A percentile compares a stretch with the other conserved stretches of the same genome.
Evolutionary conservation across 2,888 invertebrate species (phyloP).

Genomic region (Calameuta pallipes): DNA sequence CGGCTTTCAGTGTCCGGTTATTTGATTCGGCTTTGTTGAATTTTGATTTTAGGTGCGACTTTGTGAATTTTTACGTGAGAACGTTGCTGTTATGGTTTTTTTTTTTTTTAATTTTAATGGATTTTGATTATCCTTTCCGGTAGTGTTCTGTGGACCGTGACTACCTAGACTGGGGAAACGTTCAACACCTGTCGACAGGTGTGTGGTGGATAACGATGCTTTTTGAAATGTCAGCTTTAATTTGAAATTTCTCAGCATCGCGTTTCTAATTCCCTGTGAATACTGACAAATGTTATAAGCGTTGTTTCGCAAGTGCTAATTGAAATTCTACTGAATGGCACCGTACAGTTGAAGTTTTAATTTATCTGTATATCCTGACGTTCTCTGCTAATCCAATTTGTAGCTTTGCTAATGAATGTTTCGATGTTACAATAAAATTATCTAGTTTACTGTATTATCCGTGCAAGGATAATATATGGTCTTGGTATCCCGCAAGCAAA

Average conservation of each 20-base stretch:
- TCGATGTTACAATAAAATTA: not conserved
- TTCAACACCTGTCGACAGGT: slow-evolving; percentile 55
- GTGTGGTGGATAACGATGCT: slow-evolving; percentile 31
- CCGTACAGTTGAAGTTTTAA: not conserved
- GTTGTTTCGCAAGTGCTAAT: not conserved
- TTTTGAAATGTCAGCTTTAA: not conserved
- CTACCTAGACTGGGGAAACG: not conserved
- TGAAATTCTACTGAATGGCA: not conserved
- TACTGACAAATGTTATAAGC: slow-evolving; percentile 2
- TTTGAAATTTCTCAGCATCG: not conserved
- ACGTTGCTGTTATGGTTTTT: not conserved
- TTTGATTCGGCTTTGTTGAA: not conserved
- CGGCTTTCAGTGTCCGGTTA: too few relatives aligned
- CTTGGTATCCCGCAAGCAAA: not conserved
- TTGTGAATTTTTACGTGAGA: not conserved
- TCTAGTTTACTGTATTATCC: not conserved
- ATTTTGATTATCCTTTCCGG: not conserved
- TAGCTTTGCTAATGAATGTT: not conserved
- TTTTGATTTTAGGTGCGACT: not conserved
- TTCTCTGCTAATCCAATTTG: not conserved
- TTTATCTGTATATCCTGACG: not conserved
- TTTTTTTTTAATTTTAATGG: not conserved
- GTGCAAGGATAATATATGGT: not conserved
- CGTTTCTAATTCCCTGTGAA: not conserved
- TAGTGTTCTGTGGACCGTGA: not conserved